Percentiles rank a stretch among this genome's conserved stretches.
Conservation (phyloP, 2,113 vertebrate species). For the Rhinoptilus africanus region DNA sequence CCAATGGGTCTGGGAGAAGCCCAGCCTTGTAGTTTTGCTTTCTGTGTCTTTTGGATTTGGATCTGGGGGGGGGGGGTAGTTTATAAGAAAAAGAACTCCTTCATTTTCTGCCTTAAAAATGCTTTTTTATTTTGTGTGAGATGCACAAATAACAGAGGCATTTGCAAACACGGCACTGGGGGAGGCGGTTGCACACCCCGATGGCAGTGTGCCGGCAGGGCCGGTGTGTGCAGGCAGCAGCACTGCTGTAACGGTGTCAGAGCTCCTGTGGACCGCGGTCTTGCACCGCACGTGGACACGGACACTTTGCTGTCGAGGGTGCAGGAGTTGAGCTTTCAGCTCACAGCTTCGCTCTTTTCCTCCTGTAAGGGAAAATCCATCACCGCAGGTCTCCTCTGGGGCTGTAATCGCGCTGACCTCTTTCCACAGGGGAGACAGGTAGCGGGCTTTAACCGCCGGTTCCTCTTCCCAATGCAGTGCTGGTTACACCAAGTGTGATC, state of each 20-base stretch:
- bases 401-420: background rate
- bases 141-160: background rate
- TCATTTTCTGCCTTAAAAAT: background rate
- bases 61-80: background rate
- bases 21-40: background rate
- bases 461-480: background rate
- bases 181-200: background rate
- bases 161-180: fast-evolving
- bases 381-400: background rate
- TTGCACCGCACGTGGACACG: fast-evolving
- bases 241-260: background rate
- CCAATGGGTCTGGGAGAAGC: fast-evolving
- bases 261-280: background rate
- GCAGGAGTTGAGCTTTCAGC: background rate
- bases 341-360: background rate
- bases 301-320: background rate
- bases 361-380: background rate
- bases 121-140: too few relatives aligned
- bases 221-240: background rate
- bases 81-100: background rate
- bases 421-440: background rate
- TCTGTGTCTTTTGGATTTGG: background rate
- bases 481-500: background rate
- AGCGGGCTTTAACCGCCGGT: background rate
- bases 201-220: background rate